Percentiles rank a stretch among this genome's conserved stretches.
These are phyloP conservation scores for Sebastiscus albofasciatus DNA, from an alignment of 2,797 vertebrate genomes.

Conservation along the genomic window DNA sequence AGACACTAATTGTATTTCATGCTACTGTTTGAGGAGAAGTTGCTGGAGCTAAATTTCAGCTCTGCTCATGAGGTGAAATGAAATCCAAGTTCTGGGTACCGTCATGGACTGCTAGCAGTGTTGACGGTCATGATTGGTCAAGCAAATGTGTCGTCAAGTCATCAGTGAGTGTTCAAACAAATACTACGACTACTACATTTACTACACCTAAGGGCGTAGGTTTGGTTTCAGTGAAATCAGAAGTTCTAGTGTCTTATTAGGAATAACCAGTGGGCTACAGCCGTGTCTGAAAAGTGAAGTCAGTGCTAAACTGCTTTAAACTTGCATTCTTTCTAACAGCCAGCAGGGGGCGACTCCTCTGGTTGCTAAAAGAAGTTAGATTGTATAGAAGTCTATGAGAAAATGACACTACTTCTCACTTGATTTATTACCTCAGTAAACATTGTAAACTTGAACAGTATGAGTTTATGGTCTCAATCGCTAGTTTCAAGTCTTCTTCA, in stretches of 20 bases:
- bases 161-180: not conserved
- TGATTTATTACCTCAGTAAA: no score
- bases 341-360: no score
- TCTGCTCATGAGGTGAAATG: not conserved
- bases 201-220: fast-evolving
- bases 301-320: fast-evolving
- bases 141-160: not conserved
- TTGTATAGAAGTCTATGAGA: no score
- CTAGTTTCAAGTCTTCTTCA: no score
- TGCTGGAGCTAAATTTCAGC: not conserved
- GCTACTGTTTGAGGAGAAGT: not conserved
- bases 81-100: not conserved
- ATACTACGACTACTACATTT: not conserved
- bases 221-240: not conserved
- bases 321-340: no score
- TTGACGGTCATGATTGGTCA: not conserved
- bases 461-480: no score
- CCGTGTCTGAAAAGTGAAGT: no score
- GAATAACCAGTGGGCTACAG: no score
- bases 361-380: no score
- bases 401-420: no score
- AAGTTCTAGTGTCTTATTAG: no score
- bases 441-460: no score
- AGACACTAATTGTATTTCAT: not conserved
- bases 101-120: not conserved